A percentile compares a stretch with the other conserved stretches of the same genome.
Evolutionary conservation across 1,140 invertebrate genomes (phyloP).

Genomic region (Adoxophyes honmai): DNA sequence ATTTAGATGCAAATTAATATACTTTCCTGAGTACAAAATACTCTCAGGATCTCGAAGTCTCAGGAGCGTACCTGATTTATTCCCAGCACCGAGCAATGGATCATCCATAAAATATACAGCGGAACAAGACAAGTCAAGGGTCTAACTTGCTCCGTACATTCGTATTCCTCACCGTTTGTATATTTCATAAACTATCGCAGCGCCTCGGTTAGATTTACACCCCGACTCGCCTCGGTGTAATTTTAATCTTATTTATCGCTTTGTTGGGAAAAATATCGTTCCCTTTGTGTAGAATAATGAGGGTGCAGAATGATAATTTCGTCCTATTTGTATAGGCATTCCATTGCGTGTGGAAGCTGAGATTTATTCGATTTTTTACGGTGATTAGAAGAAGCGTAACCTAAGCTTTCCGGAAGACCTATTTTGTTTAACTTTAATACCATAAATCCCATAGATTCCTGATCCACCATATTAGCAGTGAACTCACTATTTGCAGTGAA

Average conservation of each 20-base stretch:
- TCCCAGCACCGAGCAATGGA: neutral
- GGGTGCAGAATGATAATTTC: constrained; percentile 1
- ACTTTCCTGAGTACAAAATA: too few relatives aligned
- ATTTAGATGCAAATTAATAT: too few relatives aligned
- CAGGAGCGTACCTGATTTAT: neutral
- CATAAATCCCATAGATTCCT: too few relatives aligned
- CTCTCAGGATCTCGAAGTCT: too few relatives aligned
- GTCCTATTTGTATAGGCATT: constrained; percentile 2
- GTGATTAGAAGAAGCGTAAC: too few relatives aligned
- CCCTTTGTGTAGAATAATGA: constrained; percentile 5
- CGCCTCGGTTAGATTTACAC: constrained; percentile 34
- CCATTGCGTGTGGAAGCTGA: neutral
- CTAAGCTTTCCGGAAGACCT: too few relatives aligned
- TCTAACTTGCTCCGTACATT: neutral
- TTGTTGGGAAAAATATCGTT: constrained; percentile 19
- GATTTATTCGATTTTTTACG: neutral
- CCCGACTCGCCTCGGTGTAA: constrained; percentile 34
- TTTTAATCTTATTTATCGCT: constrained; percentile 56
- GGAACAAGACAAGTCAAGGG: constrained; percentile 18
- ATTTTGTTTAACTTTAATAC: too few relatives aligned
- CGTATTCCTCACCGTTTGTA: neutral
- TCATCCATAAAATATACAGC: constrained; percentile 5
- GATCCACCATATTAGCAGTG: too few relatives aligned
- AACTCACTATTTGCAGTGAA: too few relatives aligned
- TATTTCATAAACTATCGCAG: constrained; percentile 22